These are phyloP conservation scores for Cephus runcator DNA, from an alignment of 2,888 invertebrate species.

Conservation along the genomic window DNA sequence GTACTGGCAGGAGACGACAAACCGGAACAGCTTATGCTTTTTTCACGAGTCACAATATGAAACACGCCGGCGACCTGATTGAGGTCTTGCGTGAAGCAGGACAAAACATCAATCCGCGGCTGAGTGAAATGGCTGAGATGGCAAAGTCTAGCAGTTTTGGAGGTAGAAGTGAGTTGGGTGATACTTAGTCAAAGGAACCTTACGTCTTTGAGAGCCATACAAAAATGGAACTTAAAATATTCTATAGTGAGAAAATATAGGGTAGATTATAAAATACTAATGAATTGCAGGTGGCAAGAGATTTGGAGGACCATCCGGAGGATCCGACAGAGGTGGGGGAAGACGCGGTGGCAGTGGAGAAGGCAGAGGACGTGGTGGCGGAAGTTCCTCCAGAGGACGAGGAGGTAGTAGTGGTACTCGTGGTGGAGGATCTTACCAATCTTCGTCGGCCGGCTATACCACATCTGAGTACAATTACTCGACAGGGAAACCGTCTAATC, in stretches of 20 bases:
- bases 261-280: not conserved
- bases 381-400: slow-evolving; percentile 37
- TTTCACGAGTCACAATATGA: slow-evolving; percentile 88
- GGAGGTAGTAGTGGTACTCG: slow-evolving; percentile 32
- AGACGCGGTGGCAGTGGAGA: slow-evolving; percentile 25
- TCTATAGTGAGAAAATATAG: not conserved
- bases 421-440: slow-evolving; percentile 43
- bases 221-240: not conserved
- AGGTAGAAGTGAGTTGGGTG: slow-evolving; percentile 42
- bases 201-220: not conserved
- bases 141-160: slow-evolving; percentile 56
- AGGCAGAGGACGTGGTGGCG: slow-evolving; percentile 24
- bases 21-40: slow-evolving; percentile 95
- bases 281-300: slow-evolving; percentile 40
- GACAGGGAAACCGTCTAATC: slow-evolving; percentile 36
- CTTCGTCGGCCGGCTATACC: slow-evolving; percentile 40
- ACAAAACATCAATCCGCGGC: slow-evolving; percentile 85
- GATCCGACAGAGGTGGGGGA: slow-evolving; percentile 24
- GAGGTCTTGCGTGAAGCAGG: slow-evolving; percentile 91
- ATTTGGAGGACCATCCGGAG: slow-evolving; percentile 34
- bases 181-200: not conserved
- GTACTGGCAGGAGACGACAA: slow-evolving; percentile 87
- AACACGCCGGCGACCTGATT: slow-evolving; percentile 89
- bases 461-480: slow-evolving; percentile 46
- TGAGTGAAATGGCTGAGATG: slow-evolving; percentile 76